A percentile compares a stretch with the other conserved stretches of the same genome.
Conservation (phyloP, 1,140 invertebrate species). For the Leptoteleia sp. region DNA sequence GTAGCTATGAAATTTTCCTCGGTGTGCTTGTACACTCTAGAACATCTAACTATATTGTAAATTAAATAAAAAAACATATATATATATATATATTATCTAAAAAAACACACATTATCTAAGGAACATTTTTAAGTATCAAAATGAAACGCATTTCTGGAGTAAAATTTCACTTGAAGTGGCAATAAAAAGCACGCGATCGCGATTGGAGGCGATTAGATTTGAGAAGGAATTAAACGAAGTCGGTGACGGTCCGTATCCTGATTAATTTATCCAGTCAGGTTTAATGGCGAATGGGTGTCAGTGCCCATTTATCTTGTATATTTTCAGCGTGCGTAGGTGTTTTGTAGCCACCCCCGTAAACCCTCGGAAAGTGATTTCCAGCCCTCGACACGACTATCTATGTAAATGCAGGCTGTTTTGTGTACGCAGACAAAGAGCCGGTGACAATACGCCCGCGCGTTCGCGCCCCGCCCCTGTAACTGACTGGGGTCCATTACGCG, state of each 20-base stretch:
- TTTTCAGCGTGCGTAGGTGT: conserved; percentile 51
- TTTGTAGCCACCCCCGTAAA: conserved; percentile 32
- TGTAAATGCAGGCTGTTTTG: conserved; percentile 74
- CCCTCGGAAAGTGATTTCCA: conserved; percentile 70
- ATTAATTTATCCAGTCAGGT: conserved; percentile 42
- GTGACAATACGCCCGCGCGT: conserved; percentile 71
- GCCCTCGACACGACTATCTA: conserved; percentile 68
- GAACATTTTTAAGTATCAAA: too few species aligned
- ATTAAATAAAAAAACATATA: too few species aligned
- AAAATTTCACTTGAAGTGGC: too few species aligned
- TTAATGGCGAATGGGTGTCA: conserved; percentile 44
- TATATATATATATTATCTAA: too few species aligned
- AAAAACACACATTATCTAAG: too few species aligned
- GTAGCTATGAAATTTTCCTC: too few species aligned
- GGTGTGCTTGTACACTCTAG: too few species aligned
- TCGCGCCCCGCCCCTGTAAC: conserved; percentile 59
- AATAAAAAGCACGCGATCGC: too few species aligned
- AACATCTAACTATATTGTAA: too few species aligned
- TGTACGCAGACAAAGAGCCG: conserved; percentile 68
- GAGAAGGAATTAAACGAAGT: too few species aligned
- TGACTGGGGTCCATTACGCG: conserved; percentile 71
- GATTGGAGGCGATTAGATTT: too few species aligned
- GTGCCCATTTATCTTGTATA: conserved; percentile 54
- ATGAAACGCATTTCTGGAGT: too few species aligned
- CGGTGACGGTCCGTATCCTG: not conserved